Evolutionary conservation across 2,797 vertebrate genomes (phyloP).

Genomic region (Oophaga sylvatica): DNA sequence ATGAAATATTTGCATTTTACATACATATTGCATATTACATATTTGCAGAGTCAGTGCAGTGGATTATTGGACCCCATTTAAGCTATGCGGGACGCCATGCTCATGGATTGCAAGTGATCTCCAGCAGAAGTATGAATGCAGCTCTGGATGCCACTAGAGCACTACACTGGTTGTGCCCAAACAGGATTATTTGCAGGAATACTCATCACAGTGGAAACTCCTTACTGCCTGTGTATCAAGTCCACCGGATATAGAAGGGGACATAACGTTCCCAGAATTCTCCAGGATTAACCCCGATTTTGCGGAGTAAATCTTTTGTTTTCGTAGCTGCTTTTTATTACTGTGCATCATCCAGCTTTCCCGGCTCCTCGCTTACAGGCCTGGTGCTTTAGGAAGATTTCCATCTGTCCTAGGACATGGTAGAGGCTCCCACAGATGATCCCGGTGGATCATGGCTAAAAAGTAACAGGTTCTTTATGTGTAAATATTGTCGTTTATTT

Average conservation of each 20-base stretch:
- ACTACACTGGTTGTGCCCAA: not conserved
- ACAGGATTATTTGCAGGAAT: not conserved
- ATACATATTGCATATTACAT: too few species aligned
- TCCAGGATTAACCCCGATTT: not conserved
- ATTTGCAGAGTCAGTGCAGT: not conserved
- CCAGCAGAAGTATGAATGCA: not conserved
- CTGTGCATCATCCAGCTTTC: not conserved
- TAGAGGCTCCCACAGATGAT: too few species aligned
- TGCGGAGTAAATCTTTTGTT: not conserved
- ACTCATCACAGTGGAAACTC: not conserved
- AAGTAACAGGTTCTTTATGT: too few species aligned
- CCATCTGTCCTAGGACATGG: not conserved
- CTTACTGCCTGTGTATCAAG: not conserved
- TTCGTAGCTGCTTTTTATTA: not conserved
- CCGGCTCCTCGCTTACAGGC: not conserved
- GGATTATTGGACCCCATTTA: not conserved
- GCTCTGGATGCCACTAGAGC: not conserved
- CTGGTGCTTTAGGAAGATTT: not conserved
- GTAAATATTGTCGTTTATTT: too few species aligned
- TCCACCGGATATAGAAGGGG: not conserved
- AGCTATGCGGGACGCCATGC: not conserved
- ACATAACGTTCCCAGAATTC: conserved; percentile 5
- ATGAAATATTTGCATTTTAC: too few species aligned
- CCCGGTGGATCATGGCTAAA: too few species aligned
- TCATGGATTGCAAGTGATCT: not conserved